Conservation (phyloP, 2,113 vertebrate species). For the Anseranas semipalmata region DNA sequence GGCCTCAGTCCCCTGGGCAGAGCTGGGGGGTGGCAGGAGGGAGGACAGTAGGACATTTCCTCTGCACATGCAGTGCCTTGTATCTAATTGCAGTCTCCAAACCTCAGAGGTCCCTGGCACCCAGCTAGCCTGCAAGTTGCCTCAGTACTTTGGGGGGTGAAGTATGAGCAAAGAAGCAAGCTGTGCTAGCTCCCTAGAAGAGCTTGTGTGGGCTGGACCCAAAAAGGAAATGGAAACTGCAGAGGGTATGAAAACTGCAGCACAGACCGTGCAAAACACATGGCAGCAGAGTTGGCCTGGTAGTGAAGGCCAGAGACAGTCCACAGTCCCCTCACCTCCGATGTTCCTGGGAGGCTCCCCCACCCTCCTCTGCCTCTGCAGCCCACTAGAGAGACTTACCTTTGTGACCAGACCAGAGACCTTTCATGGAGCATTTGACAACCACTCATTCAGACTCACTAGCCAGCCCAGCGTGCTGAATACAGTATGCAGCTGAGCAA, state of each 20-base stretch:
- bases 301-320: not conserved
- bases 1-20: not conserved
- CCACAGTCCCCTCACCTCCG: rapidly evolving
- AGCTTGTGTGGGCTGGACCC: not conserved
- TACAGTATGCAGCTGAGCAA: not conserved
- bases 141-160: not conserved
- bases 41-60: not conserved
- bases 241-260: not conserved
- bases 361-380: not conserved
- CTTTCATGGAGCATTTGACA: not conserved
- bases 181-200: not conserved
- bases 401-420: not conserved
- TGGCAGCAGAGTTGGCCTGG: not conserved
- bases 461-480: not conserved
- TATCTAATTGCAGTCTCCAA: not conserved
- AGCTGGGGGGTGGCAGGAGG: not conserved
- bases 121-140: not conserved
- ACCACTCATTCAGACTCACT: not conserved
- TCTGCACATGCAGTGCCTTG: not conserved
- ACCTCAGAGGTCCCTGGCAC: not conserved
- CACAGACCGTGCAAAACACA: not conserved
- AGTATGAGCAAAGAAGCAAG: not conserved
- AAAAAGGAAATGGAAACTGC: not conserved
- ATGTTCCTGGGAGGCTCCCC: not conserved
- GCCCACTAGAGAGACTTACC: not conserved